phyloP scores from a whole-genome alignment of 1,140 invertebrate species.

The Globodera rostochiensis region DNA sequence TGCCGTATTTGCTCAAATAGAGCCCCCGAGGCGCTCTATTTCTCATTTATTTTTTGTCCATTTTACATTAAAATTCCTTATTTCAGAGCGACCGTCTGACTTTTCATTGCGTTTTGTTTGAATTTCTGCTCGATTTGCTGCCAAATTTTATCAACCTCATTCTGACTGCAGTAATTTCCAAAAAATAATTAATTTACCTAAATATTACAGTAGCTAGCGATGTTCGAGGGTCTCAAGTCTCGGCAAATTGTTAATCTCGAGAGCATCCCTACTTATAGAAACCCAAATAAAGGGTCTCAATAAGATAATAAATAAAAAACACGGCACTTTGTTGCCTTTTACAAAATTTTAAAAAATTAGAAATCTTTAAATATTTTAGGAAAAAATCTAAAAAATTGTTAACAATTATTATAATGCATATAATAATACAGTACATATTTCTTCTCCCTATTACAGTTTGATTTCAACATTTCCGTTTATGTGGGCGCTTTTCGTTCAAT shows the following conservation, averaged over 20 bases:
- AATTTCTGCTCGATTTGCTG: conserved; percentile 32
- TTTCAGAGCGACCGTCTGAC: conserved; percentile 27
- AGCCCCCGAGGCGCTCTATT: not conserved
- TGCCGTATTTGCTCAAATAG: not conserved
- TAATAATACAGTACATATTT: not conserved
- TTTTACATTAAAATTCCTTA: not conserved
- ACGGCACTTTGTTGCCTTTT: too few relatives aligned
- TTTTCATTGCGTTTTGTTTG: conserved; percentile 28
- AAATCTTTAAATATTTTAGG: too few relatives aligned
- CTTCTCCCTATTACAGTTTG: not conserved
- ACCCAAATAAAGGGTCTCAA: too few relatives aligned
- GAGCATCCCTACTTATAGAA: too few relatives aligned
- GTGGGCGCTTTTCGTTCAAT: conserved; percentile 36
- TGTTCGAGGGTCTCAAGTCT: too few relatives aligned
- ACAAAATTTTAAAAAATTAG: too few relatives aligned
- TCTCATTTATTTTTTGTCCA: not conserved
- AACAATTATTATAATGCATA: too few relatives aligned
- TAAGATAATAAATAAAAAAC: too few relatives aligned
- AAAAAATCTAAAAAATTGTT: too few relatives aligned
- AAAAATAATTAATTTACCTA: not conserved
- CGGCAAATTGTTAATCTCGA: too few relatives aligned
- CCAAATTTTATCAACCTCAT: conserved; percentile 32
- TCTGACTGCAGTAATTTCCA: conserved; percentile 21
- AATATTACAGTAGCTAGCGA: not conserved
- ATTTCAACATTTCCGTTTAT: conserved; percentile 33